Base-by-base conservation (phyloP, 2,113 vertebrate species). In the Gnathonemus echidnorhynchus region DNA sequence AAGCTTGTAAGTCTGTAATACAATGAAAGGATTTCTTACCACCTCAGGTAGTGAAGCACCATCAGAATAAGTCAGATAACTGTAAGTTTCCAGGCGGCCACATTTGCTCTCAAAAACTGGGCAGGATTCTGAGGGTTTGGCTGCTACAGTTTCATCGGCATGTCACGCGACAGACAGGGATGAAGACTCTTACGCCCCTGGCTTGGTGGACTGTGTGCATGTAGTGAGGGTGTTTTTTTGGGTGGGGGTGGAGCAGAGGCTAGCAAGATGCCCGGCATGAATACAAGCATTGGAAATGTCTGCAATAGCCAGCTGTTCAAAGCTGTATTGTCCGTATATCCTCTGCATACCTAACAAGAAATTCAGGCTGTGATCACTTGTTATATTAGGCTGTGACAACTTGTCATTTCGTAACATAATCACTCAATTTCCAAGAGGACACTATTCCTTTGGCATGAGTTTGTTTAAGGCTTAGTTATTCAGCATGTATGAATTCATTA, bases 21-120 rank as follows among this genome's bases (percentile, higher is more conserved):
- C 19, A 89, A 49, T 49, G 62, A 42, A 89, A n/a, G 10, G 62
- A 89, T 50, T 53, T 89, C 88, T 89, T 89, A 89, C 88, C 88
- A 13, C 31, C 88, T 31, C 31, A 53, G 48, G 31, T 45, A 48
- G 31, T n/a, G 80, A 24, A 86, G 53, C 77, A 42, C 9, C 77
- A 42, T 46, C 52, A 50, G 10, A 84, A 19, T 48, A n/a, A 56
- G 11, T 42, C 27, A 27, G 74, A 84, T 85, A 85, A 48, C 77
- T 39, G 4, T 46, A 17, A 11, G 27, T 6, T 88, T 15, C 35
- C 6, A 42, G 35, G 5, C 31, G 1, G 24, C 50, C 27, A 42
- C 35, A 83, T 24, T 62, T 46, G 56, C n/a, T 53, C 77, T 46
- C 87, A 56, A 46, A n/a, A 42, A 53, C 53, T 24, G 17, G 52